These are phyloP conservation scores for Cladorhizidae sp. DNA, from an alignment of 37 sponge, comb jelly and placozoan genomes.

Conservation along the genomic window DNA sequence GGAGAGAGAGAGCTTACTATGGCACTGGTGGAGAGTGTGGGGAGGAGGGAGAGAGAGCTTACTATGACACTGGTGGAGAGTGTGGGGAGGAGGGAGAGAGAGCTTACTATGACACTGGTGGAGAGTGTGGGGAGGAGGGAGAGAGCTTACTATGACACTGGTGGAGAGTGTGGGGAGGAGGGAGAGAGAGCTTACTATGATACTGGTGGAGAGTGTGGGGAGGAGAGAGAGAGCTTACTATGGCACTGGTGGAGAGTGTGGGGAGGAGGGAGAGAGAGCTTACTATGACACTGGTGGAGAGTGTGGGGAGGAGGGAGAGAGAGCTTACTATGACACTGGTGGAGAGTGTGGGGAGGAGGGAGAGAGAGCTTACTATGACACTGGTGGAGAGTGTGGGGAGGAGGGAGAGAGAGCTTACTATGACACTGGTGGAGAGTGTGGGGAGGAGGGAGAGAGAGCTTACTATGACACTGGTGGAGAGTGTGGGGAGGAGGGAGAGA, in stretches of 20 bases:
- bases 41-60: constrained; percentile 45
- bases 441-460: constrained; percentile 57
- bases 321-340: constrained; percentile 72
- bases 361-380: constrained; percentile 51
- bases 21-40: constrained; percentile 82
- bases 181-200: constrained; percentile 46
- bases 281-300: constrained; percentile 84
- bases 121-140: constrained; percentile 83
- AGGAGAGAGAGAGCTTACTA: constrained; percentile 59
- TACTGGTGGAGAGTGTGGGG: constrained; percentile 85
- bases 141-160: constrained; percentile 64
- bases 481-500: constrained; percentile 73
- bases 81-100: constrained; percentile 68
- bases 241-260: constrained; percentile 80
- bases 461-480: constrained; percentile 84
- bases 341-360: constrained; percentile 83
- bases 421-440: constrained; percentile 81
- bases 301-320: constrained; percentile 73
- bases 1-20: constrained; percentile 61
- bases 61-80: constrained; percentile 86
- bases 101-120: constrained; percentile 72
- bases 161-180: constrained; percentile 84
- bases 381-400: constrained; percentile 85
- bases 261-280: constrained; percentile 57
- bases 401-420: constrained; percentile 51